Evolutionary conservation across 2,113 vertebrate species (phyloP), one percentile per base, ranked within the genome.

Genomic region (Grantiella picta): DNA sequence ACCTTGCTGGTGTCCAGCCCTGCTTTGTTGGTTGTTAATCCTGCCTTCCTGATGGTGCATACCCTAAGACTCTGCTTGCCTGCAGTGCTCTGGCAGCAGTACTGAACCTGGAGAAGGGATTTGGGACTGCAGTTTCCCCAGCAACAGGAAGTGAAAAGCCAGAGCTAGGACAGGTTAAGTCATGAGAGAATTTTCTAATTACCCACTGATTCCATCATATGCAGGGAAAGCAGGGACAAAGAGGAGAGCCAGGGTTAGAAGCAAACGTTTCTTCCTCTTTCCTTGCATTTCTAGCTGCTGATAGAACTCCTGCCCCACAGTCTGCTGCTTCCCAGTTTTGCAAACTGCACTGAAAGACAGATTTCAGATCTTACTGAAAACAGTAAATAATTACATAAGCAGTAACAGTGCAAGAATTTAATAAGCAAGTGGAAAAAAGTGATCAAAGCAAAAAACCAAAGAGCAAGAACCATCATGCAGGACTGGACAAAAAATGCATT

Each of bases 131-230:
- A 2, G 75, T 72, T 52, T 31, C 75, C 33, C 10, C 61, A 80
- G 79, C 40, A 73, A 70, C 25, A 40, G 25, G 19, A 89, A 70
- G 24, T 47, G 16, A 92, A 90, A 69, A 87, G 38, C 20, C 29
- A 79, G n/a, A 86, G 42, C 24, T 59, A 50, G 33, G 38, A 70
- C 28, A 61, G 28, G 15, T 15, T 15, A 72, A 59, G 35, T 36
- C 38, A n/a, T 5, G 11, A 88, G 79, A 64, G 33, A 61, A 61
- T 33, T 77, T 77, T 40, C 36, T 63, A 45, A 78, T 70, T 80
- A 36, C 64, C 63, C 0, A 0, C 23, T 8, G 8, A 20, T 50
- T 68, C 31, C 36, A 14, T 35, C 54, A 11, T 20, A 20, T 17
- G 16, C 63, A 25, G 11, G 42, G 8, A 85, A 77, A 82, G 53